These are phyloP conservation scores for Drosophila lacicola DNA, from an alignment of 2,888 invertebrate species.

Conservation along the genomic window DNA sequence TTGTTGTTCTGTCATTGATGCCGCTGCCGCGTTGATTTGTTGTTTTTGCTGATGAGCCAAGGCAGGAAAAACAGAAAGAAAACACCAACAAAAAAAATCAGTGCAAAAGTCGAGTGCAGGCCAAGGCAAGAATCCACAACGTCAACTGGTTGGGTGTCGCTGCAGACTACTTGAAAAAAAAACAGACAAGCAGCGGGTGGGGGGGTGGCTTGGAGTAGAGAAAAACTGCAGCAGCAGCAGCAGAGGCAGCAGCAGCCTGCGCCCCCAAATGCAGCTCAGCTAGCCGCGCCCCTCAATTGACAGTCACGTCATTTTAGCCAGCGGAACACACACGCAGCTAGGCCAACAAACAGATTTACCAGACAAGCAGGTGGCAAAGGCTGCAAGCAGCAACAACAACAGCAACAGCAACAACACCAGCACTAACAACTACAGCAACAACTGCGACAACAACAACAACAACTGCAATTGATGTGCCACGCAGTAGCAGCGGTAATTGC, in stretches of 20 bases:
- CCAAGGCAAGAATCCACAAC: slow-evolving; percentile 19
- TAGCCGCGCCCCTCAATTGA: slow-evolving; percentile 48
- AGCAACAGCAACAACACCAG: slow-evolving; percentile 25
- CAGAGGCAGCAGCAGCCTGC: background rate
- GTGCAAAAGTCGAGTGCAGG: slow-evolving; percentile 58
- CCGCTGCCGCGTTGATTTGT: slow-evolving; percentile 58
- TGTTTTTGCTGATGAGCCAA: slow-evolving; percentile 69
- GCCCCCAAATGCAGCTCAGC: background rate
- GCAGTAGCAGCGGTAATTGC: slow-evolving; percentile 70
- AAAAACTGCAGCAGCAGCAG: slow-evolving; percentile 21
- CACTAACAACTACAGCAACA: slow-evolving; percentile 18
- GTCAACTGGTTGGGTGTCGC: slow-evolving; percentile 65
- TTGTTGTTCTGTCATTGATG: slow-evolving; percentile 69
- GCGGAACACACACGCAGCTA: slow-evolving; percentile 76
- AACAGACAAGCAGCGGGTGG: background rate
- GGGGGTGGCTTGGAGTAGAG: background rate
- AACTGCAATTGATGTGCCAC: slow-evolving; percentile 57
- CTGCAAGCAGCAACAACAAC: slow-evolving; percentile 45
- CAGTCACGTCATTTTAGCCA: slow-evolving; percentile 73
- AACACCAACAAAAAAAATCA: slow-evolving; percentile 39
- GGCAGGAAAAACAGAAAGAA: slow-evolving; percentile 15
- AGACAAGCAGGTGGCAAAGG: slow-evolving; percentile 77
- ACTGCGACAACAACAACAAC: slow-evolving; percentile 34
- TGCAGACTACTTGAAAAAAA: slow-evolving; percentile 70
- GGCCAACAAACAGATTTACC: slow-evolving; percentile 58